Base-by-base conservation (phyloP, 2,113 vertebrate species). In the Ia io region DNA sequence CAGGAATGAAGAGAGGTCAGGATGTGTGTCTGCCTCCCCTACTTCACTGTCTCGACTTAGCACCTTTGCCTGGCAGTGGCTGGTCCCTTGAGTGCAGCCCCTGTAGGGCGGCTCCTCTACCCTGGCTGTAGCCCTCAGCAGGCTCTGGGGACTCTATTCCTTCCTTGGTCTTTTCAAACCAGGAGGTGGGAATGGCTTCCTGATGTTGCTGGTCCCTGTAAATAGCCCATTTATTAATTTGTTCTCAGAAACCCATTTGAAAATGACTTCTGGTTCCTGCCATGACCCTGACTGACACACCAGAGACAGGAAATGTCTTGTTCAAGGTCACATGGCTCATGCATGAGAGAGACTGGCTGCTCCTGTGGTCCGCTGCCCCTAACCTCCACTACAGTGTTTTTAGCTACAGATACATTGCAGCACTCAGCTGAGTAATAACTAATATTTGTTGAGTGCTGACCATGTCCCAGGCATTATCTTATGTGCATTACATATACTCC, bases 181-280 rank as follows among this genome's bases (percentile, higher is more conserved):
- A 37, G 0, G 16, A 53, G 7, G 30, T 71, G 47, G 53, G 49
- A 69, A 37, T 67, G 74, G 25, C 56, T 69, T 67, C 71, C 84
- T 73, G 42, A 5, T 28, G 1, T 63, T 78, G 32, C 30, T 37
- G 16, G 22, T 42, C 5, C 14, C n/a, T 5, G 10, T 53, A 56
- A 85, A 63, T 44, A 73, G 77, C 32, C 61, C 40, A 5, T 63
- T 73, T 61, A 11, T 49, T 94, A 44, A 47, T 6, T 91, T 88
- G 76, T 74, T 40, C 35, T 88, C 6, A 17, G 70, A 84, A 37
- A 70, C 53, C 18, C 35, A 0, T 44, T 63, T 35, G 22, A 96
- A 32, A 69, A 73, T 86, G 53, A 4, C 61, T 59, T 80, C 14
- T 76, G 0, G 69, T 90, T 95, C 44, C 65, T 77, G 70, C 44